Base-by-base conservation (phyloP, 2,888 invertebrate species). In the Brenthis daphne region DNA sequence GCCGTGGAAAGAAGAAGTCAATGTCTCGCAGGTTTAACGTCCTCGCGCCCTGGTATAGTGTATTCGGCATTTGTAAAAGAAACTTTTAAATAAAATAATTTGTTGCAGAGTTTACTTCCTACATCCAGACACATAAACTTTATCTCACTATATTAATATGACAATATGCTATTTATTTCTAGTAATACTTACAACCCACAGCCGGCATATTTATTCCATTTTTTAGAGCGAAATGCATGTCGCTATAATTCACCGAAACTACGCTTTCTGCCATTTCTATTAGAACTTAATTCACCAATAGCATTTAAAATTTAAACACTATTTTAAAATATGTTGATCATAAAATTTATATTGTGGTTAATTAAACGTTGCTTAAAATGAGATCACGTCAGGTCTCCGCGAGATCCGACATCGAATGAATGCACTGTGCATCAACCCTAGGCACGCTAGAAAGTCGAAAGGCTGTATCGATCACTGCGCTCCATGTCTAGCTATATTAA, bases 111-210 rank as follows among this genome's bases (percentile, higher is more conserved):
- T 29, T 29, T 29, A 29, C 29, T 29, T 29, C 4, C 29, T 4
- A 29, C 29, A 29, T 29, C 4, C 29, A 29, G 29, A 29, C 29
- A 29, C 29, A 29, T 3, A 29, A 29, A 29, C 29, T 29, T 29
- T 29, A 29, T 29, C 29, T 29, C 29, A 29, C 4, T 29, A 29
- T 29, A 29, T 29, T 29, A 29, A 29, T 29, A 29, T 29, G 29
- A 29, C 29, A 29, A 29, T 29, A 24, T 24, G 24, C 4, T 24
- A 29, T 29, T 29, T 29, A 29, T 29, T 29, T 29, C 5, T 29
- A 29, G 13, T 37, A 33, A 13, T 72, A 83, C 88, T 87, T 80
- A 89, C 88, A 74, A 43, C 88, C 88, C 13, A 87, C 73, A n/a
- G 81, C 79, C 14, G 89, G 88, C 82, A 88, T 85, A 13, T 73